Conservation (phyloP, 1,140 invertebrate genomes). For the Leptinotarsa texana region DNA sequence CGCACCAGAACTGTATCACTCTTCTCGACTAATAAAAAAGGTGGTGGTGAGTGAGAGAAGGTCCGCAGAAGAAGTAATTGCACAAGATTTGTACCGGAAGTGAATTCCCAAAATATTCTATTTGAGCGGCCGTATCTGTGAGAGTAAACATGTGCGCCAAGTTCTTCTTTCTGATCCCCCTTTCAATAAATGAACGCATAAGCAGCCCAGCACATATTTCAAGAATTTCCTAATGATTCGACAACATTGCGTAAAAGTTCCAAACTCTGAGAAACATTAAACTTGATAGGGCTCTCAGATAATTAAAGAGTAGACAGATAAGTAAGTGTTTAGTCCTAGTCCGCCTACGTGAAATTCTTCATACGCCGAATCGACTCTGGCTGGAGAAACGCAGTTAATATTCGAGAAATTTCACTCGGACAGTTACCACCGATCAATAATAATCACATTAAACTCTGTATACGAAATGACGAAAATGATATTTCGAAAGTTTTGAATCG, state of each 20-base stretch:
- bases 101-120: no score
- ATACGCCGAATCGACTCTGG: conserved; percentile 16
- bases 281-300: conserved; percentile 51
- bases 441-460: not conserved
- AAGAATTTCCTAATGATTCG: conserved; percentile 4
- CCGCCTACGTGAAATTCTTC: conserved; percentile 48
- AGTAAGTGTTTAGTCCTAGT: conserved; percentile 47
- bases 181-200: no score
- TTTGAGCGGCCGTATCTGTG: no score
- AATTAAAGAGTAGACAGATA: conserved; percentile 49
- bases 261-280: conserved; percentile 42
- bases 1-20: no score
- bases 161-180: no score
- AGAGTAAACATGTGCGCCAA: no score
- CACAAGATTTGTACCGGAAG: no score
- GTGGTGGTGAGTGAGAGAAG: no score
- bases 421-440: conserved; percentile 21
- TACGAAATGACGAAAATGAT: not conserved
- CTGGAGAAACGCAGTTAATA: conserved; percentile 24
- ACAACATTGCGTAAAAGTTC: conserved; percentile 11
- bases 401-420: conserved; percentile 22
- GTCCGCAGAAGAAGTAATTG: no score
- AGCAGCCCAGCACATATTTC: no score
- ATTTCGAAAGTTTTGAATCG: not conserved
- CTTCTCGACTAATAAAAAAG: no score